phyloP scores from a whole-genome alignment of 2,113 vertebrate species.

The Hydrochoerus hydrochaeris region DNA sequence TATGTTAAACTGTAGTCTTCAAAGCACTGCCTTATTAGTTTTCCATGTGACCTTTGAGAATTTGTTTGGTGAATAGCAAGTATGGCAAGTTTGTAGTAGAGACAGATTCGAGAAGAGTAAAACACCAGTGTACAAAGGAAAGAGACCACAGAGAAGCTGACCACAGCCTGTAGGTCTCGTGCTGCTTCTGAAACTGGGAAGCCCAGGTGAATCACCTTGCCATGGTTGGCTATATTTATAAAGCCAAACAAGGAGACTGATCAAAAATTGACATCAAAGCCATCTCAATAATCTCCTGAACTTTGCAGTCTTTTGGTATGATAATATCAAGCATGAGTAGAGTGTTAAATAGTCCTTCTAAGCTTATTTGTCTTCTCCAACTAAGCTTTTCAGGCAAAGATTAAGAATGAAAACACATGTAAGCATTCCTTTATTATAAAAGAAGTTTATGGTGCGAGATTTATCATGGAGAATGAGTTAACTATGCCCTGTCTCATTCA shows the following conservation, averaged over 20 bases:
- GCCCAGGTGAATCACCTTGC: neutral
- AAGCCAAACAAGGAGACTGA: neutral
- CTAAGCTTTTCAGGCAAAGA: neutral
- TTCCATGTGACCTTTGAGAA: constrained; percentile 13
- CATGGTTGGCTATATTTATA: neutral
- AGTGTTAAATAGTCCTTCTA: neutral
- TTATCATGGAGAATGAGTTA: neutral
- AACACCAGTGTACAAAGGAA: neutral
- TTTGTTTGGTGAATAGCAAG: constrained; percentile 14
- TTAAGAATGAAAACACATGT: neutral
- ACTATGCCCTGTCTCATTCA: neutral
- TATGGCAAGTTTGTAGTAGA: neutral
- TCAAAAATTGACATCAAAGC: neutral
- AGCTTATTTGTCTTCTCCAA: neutral
- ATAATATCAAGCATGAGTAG: too few species aligned
- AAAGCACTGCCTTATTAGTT: neutral
- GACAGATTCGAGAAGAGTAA: neutral
- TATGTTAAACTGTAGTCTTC: constrained; percentile 25
- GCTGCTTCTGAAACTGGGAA: neutral
- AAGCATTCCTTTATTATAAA: constrained; percentile 23
- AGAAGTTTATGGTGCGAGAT: neutral
- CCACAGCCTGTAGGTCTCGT: neutral
- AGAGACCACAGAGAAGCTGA: neutral
- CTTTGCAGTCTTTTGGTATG: neutral
- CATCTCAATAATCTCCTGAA: neutral